Conservation (phyloP, 2,888 invertebrate species). For the Calliopum simillimum region DNA sequence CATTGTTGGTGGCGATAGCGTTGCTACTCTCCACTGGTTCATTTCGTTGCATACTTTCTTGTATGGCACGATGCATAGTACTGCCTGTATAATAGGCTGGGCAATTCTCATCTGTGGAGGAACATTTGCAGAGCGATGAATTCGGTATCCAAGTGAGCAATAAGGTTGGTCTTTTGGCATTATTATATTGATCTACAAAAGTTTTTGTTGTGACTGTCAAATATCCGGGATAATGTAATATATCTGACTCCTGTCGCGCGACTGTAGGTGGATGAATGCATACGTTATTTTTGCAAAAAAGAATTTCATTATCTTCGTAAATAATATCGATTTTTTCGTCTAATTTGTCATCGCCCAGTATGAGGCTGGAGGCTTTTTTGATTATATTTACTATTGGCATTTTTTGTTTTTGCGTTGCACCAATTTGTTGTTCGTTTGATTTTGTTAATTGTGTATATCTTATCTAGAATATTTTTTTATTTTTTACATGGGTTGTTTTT, state of each 20-base stretch:
- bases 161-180: conserved; percentile 81
- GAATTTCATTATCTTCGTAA: conserved; percentile 86
- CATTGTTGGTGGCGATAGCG: not conserved
- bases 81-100: conserved; percentile 38
- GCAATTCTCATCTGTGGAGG: conserved; percentile 76
- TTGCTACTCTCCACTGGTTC: not conserved
- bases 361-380: conserved; percentile 83
- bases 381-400: conserved; percentile 85
- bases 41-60: conserved; percentile 11
- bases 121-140: conserved; percentile 86
- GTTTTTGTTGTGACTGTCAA: conserved; percentile 87
- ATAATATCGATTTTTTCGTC: conserved; percentile 72
- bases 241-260: conserved; percentile 83
- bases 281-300: conserved; percentile 96
- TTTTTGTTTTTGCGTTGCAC: not conserved
- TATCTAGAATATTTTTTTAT: too few species aligned
- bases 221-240: conserved; percentile 92
- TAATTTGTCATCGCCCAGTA: conserved; percentile 77
- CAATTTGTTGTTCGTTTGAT: too few species aligned
- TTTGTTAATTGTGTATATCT: too few species aligned
- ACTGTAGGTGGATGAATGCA: conserved; percentile 95
- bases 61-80: conserved; percentile 10
- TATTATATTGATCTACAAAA: conserved; percentile 82
- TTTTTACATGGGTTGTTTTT: too few species aligned
- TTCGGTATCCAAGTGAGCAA: conserved; percentile 97